These are phyloP conservation scores for Nemotelus nigrinus DNA, from an alignment of 2,888 invertebrate genomes.

Conservation along the genomic window DNA sequence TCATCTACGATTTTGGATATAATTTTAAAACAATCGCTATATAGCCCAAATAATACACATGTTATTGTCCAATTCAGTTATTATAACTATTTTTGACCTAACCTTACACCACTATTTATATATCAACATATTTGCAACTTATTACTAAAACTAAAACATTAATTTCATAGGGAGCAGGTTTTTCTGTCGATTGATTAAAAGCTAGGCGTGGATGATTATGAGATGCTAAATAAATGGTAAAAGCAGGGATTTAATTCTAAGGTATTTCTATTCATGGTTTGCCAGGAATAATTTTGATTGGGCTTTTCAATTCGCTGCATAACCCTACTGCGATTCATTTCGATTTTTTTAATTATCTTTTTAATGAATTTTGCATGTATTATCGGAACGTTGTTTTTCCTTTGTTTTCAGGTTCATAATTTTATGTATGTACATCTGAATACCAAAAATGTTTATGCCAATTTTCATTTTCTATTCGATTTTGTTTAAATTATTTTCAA, in stretches of 20 bases:
- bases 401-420: no score
- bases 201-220: conserved; percentile 46
- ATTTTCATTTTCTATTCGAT: no score
- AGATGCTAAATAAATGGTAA: conserved; percentile 42
- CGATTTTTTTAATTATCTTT: no score
- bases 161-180: background rate
- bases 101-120: background rate
- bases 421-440: no score
- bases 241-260: background rate
- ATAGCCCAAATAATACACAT: conserved; percentile 37
- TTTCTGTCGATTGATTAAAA: conserved; percentile 24
- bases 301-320: no score
- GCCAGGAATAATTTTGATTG: no score
- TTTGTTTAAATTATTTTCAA: conserved; percentile 14
- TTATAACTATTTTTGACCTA: background rate
- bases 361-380: no score
- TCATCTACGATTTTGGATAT: conserved; percentile 27
- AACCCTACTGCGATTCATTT: no score
- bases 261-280: no score
- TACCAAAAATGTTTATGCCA: no score
- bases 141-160: background rate
- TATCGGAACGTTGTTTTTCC: no score
- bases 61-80: conserved; percentile 11
- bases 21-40: conserved; percentile 27
- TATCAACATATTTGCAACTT: conserved; percentile 45